Evolutionary conservation across 2,888 invertebrate species (phyloP), one percentile per base, ranked within the genome.

Genomic region (Chrysolina americana): DNA sequence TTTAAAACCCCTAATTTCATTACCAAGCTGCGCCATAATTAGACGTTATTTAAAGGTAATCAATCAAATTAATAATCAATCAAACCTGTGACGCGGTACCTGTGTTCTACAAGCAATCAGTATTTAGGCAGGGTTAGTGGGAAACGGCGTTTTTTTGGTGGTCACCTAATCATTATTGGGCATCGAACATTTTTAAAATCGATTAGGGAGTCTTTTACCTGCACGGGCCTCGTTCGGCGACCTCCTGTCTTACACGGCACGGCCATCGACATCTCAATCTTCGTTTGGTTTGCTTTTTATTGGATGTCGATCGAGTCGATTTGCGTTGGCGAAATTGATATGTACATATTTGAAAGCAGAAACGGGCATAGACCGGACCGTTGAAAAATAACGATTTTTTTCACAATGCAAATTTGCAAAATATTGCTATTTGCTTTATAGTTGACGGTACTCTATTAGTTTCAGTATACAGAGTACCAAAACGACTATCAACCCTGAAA

Each of bases 101-200:
- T 80, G 82, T 74, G 73, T 68, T 59, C 15, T 28, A 6, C 11
- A 36, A 8, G 59, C 36, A 59, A 59, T 59, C 36, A n/a, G 28
- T 28, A 53, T 21, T 21, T 53, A 21, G 53, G 53, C 71, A 78
- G 76, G 76, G 73, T 76, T 74, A 71, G 79, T 83, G 83, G 81
- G 81, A 79, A 80, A 44, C 44, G 44, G 5, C 79, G 70, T 77
- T 83, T 83, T 81, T 80, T 80, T 78, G 80, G 79, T 78, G 75
- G 69, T 77, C 76, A 69, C 63, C 82, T 83, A 84, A 85, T 84
- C 84, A 76, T 83, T 83, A 83, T 82, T 81, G 80, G 77, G 80
- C 83, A 85, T 85, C 85, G 84, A 85, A 85, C 84, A 85, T 83
- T 83, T 84, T 84, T 80, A 81, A 80, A 83, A 84, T 84, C 84